Evolutionary conservation across 2,888 invertebrate species (phyloP).

Genomic region (Tyria jacobaeae): DNA sequence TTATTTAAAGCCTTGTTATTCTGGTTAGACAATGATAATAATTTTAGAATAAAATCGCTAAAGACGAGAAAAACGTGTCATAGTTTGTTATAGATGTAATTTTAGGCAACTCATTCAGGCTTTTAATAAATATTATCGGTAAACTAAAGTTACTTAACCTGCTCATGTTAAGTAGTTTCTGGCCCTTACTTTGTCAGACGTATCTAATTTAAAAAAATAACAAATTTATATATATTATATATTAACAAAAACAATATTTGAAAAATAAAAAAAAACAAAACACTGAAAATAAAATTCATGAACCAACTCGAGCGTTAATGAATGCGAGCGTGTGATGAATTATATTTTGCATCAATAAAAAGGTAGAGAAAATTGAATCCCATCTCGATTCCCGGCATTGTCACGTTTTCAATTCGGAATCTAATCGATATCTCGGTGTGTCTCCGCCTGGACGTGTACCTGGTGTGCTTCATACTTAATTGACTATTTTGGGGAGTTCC

Average conservation of each 20-base stretch:
- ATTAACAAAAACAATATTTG: too few species aligned
- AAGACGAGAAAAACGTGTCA: too few species aligned
- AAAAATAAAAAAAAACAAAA: too few species aligned
- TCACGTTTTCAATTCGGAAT: slow-evolving; percentile 38
- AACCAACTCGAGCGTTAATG: background rate
- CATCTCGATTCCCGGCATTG: slow-evolving; percentile 13
- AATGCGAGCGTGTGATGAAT: background rate
- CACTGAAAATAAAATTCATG: background rate
- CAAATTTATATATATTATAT: too few species aligned
- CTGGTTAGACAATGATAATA: background rate
- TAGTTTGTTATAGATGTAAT: too few species aligned
- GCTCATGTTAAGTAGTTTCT: too few species aligned
- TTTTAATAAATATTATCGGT: too few species aligned
- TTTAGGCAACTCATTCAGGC: too few species aligned
- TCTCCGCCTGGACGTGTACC: slow-evolving; percentile 19
- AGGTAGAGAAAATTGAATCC: slow-evolving; percentile 1
- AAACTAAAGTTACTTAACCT: too few species aligned
- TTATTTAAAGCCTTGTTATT: too few species aligned
- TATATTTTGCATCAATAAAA: slow-evolving; percentile 11
- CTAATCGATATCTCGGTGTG: slow-evolving; percentile 32
- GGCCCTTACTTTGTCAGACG: too few species aligned
- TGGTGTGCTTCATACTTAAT: slow-evolving; percentile 31
- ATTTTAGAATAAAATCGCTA: background rate
- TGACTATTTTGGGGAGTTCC: slow-evolving; percentile 30
- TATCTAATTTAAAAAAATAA: too few species aligned